Evolutionary conservation across 2,888 invertebrate species (phyloP), one percentile per base, ranked within the genome.

Genomic region (Acanthopleura granulata): DNA sequence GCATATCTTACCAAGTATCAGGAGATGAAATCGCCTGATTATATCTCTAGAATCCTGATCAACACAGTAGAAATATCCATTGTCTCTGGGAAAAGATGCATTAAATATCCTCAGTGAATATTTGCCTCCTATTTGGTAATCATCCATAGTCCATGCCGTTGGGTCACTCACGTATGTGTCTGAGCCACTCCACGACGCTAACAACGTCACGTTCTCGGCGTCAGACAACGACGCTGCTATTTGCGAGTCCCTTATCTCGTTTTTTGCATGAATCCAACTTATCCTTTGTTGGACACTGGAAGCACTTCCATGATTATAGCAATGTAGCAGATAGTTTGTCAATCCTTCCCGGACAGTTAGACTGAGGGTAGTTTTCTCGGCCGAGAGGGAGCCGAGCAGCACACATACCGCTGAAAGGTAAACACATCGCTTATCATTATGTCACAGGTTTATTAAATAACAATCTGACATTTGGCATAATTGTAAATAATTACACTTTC

Each of bases 31-130:
- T 27, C 22, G 25, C 29, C 25, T 66, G 22, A 66, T 18, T 66
- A 66, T 27, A 22, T 15, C 16, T 27, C 25, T 27, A 3, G 66
- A 66, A 27, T 3, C 25, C 29, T 66, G 22, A 25, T 66, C 66
- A 22, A 66, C 66, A 66, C 66, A 66, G 66, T 66, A 66, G 16
- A 27, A 66, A 66, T 27, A 66, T 66, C 25, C 66, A 27, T 66
- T 66, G 29, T 66, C 66, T 66, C 66, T 66, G 66, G 66, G 66
- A 66, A 66, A 66, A 27, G 27, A 22, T 15, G 66, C 29, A 27
- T 66, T 22, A 27, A 27, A 66, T 66, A 66, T 66, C 29, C 66
- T 22, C 25, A 66, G 25, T 27, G 66, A 66, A 66, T 16, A 66
- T 25, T 16, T 27, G 6, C 66, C 66, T 22, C 29, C 29, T 22